Conservation (phyloP, 2,797 vertebrate species). For the Tapirus indicus region DNA sequence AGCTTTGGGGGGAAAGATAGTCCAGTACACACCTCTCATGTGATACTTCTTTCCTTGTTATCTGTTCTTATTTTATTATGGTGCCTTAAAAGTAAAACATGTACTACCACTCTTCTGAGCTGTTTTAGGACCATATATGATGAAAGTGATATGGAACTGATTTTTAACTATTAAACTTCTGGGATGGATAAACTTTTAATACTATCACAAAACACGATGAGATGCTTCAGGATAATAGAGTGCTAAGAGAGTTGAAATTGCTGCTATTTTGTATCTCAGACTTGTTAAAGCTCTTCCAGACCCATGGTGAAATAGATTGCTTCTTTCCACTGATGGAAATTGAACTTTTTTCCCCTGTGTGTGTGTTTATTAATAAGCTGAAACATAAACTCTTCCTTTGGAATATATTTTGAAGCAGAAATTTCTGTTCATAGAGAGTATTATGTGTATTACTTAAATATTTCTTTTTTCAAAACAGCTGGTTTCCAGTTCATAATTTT, state of each 20-base stretch:
- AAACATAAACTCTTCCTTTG: not conserved
- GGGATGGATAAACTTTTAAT: constrained; percentile 50
- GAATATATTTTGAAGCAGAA: constrained; percentile 56
- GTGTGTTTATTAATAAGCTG: constrained; percentile 66
- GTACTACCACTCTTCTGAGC: not conserved
- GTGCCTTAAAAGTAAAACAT: constrained; percentile 20
- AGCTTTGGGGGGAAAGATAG: not conserved
- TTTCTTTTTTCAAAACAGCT: constrained; percentile 16
- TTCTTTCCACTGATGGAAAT: constrained; percentile 61
- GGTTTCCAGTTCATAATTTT: constrained; percentile 61
- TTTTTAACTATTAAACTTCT: constrained; percentile 59
- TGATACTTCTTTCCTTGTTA: not conserved
- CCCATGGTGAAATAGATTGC: constrained; percentile 53
- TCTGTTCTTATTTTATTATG: constrained; percentile 34
- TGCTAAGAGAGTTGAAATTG: constrained; percentile 65
- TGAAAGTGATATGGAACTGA: not conserved
- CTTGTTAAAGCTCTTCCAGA: constrained; percentile 60
- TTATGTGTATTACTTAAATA: constrained; percentile 26
- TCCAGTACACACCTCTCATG: not conserved
- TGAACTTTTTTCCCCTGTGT: not conserved
- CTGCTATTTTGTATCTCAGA: constrained; percentile 41
- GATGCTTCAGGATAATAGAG: constrained; percentile 36
- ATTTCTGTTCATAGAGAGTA: constrained; percentile 21
- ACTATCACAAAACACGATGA: constrained; percentile 35
- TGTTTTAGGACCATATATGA: constrained; percentile 45